Conservation (phyloP, 2,888 invertebrate genomes). For the Eupithecia subumbrata region DNA sequence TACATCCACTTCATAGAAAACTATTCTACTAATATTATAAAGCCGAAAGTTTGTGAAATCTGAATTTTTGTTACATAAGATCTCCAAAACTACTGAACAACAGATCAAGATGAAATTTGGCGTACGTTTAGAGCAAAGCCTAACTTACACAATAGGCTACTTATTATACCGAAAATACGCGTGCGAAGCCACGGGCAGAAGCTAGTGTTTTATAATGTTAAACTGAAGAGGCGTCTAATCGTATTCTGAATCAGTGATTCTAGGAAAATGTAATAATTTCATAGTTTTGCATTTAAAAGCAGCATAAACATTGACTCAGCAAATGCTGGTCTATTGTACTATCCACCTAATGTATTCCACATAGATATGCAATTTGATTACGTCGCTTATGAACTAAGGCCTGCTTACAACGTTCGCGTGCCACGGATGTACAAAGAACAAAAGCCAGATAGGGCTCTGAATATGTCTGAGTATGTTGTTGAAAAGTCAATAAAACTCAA, state of each 20-base stretch:
- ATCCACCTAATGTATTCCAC: conserved; percentile 22
- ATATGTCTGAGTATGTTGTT: conserved; percentile 53
- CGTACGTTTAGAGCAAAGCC: too few species aligned
- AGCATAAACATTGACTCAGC: conserved; percentile 27
- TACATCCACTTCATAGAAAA: neutral
- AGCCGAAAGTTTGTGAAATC: too few species aligned
- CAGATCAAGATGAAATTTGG: too few species aligned
- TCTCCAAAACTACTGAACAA: too few species aligned
- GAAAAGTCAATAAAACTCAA: conserved; percentile 62
- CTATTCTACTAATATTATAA: too few species aligned
- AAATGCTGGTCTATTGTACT: conserved; percentile 27
- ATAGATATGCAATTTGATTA: conserved; percentile 41
- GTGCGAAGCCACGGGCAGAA: too few species aligned
- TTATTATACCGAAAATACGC: too few species aligned
- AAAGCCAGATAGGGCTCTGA: conserved; percentile 37
- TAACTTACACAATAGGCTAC: too few species aligned
- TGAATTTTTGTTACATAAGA: too few species aligned
- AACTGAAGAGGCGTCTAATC: neutral
- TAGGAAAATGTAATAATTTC: conserved; percentile 6
- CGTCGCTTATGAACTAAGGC: conserved; percentile 16
- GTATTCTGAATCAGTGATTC: neutral
- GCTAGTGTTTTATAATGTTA: conserved; percentile 5
- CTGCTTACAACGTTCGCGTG: conserved; percentile 50
- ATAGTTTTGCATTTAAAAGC: conserved; percentile 17
- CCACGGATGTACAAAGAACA: conserved; percentile 27